Base-by-base conservation (phyloP, 2,797 vertebrate species). In the Rhinella marina region DNA sequence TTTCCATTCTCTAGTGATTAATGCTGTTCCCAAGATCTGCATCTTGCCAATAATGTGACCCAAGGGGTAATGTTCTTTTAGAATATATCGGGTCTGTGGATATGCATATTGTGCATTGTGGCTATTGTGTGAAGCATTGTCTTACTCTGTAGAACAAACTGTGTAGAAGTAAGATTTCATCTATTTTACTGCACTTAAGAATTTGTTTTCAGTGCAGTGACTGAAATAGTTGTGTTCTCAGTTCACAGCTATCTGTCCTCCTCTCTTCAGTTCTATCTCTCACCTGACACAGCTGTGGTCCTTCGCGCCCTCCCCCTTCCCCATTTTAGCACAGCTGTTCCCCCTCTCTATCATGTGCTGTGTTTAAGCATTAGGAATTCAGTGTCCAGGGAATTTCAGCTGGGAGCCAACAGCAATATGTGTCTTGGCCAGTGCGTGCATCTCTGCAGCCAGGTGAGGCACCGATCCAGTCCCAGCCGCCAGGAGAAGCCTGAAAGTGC, bases 321-420 rank as follows among this genome's bases (percentile, higher is more conserved):
- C 2, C 48, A 88, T 72, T 66, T 21, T 61, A 83, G 80, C 73
- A 83, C 88, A 89, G 88, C 88, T 89, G 84, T 89, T 89, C 88
- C 85, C 88, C 85, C 73, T 89, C 85, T 86, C 72, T 86, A 85
- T 89, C 85, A 89, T 89, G 88, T 89, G 85, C 88, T 86, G 84
- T 89, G 88, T 89, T 89, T 89, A 72, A 62, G 85, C 88, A 86
- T 89, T 86, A 86, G 81, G 85, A 86, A 89, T 89, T 89, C 62
- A 79, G 85, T 89, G 88, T 89, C 88, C 88, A 86, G 88, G 88
- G 88, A 89, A 89, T 89, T 86, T 89, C 54, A 62, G 73, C 29
- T 54, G 52, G 64, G 48, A 89, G 85, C 88, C 88, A 89, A 89
- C 56, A 89, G 88, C 83, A 89, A 89, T 89, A 86, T 86, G 80